Evolutionary conservation across 2,888 invertebrate genomes (phyloP), one percentile per base, ranked within the genome.

Genomic region (Nipponacmea schrenckii): DNA sequence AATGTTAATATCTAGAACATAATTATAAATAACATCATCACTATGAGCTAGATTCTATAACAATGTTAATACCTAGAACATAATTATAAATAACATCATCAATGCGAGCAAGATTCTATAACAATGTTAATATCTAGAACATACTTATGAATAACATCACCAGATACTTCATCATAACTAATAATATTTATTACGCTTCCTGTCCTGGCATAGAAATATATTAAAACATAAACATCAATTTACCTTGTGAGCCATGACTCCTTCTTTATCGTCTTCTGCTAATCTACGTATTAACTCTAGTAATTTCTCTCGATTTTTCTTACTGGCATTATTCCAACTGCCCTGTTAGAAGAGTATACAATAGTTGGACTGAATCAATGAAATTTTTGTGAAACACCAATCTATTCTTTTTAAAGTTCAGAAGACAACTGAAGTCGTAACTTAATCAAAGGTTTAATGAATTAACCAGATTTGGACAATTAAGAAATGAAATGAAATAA

Each of bases 251-350:
- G 98, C 97, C 98, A 98, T 98, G 14, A 97, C 96, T 68, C 98
- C 98, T 89, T 98, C 97, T 89, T 98, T 98, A 89, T 98, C 98
- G 89, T 98, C 98, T 90, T 98, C 98, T 4, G 98, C 98, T 75
- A 98, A 91, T 80, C 97, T 92, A 77, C 98, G 92, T 81, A 98
- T 98, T 79, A 98, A 91, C 90, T 98, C 98, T 82, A 98, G 90
- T 79, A 98, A 91, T 86, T 97, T 95, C 90, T 98, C 98, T 81
- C 97, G 92, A 90, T 98, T 97, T 87, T 97, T 94, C 89, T 96
- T 96, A 88, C 94, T 96, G 56, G 97, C 97, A 79, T 95, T 95
- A 64, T 95, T 95, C 98, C 98, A 98, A 90, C 95, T 96, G 70
- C 88, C 88, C 90, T 91, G 85, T 56, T 83, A 77, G 26, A 39